phyloP scores from a whole-genome alignment of 2,113 vertebrate species.

The Hepsetus odoe region DNA sequence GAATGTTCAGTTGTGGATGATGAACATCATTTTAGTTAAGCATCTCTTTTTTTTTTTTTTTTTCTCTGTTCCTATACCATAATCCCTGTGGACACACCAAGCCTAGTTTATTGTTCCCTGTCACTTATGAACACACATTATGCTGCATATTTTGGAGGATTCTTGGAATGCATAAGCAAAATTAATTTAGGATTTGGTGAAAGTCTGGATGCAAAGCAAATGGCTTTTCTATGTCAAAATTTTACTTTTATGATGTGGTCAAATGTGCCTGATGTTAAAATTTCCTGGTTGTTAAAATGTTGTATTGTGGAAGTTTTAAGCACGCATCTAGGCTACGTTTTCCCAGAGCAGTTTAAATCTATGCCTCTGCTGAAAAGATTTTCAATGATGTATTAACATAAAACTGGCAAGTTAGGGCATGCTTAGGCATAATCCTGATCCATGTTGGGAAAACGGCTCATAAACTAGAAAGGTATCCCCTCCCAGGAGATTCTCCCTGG shows the following conservation, averaged over 20 bases:
- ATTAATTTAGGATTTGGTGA: background rate
- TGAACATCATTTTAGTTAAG: slow-evolving; percentile 6
- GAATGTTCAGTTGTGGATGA: background rate
- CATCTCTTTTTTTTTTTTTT: slow-evolving; percentile 16
- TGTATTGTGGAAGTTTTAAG: background rate
- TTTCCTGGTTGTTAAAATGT: background rate
- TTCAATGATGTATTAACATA: background rate
- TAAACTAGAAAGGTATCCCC: background rate
- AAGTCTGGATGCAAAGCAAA: background rate
- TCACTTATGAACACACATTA: background rate
- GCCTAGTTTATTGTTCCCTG: background rate
- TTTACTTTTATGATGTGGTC: slow-evolving; percentile 16
- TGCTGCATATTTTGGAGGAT: background rate
- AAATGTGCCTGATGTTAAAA: slow-evolving; percentile 18
- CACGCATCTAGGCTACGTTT: background rate
- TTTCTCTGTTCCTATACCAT: background rate
- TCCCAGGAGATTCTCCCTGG: slow-evolving; percentile 14
- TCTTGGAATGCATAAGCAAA: background rate
- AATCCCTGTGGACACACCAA: background rate
- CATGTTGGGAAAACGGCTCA: background rate
- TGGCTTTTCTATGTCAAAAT: slow-evolving; percentile 3
- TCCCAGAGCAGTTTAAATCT: background rate
- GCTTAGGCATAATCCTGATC: background rate
- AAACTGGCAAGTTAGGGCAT: background rate
- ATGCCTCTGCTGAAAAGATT: background rate